phyloP scores from a whole-genome alignment of 2,888 invertebrate species.

The Drosophila anomalata region DNA sequence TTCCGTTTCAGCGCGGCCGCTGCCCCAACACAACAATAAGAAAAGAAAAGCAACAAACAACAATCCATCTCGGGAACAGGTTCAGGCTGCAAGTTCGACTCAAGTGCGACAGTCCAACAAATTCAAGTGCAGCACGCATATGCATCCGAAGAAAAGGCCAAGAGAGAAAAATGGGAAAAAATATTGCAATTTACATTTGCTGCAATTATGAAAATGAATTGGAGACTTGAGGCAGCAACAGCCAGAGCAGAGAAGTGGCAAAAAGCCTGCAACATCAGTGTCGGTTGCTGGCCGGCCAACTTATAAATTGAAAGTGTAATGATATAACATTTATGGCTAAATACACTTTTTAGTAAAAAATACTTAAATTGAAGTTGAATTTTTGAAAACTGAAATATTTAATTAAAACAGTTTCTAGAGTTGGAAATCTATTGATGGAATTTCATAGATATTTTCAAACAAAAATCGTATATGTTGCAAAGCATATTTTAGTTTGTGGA shows the following conservation, averaged over 20 bases:
- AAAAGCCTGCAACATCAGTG: conserved; percentile 22
- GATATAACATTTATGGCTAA: neutral
- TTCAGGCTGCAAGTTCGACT: conserved; percentile 54
- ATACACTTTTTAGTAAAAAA: too few relatives aligned
- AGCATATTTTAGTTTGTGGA: too few relatives aligned
- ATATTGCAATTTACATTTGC: conserved; percentile 80
- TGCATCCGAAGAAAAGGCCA: conserved; percentile 58
- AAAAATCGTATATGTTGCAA: too few relatives aligned
- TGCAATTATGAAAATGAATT: conserved; percentile 80
- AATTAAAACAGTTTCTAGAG: neutral
- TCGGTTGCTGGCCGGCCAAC: conserved; percentile 31
- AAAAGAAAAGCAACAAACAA: conserved; percentile 24
- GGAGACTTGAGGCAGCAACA: conserved; percentile 60
- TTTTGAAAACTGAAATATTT: neutral
- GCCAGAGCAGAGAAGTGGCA: conserved; percentile 22
- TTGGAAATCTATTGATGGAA: too few relatives aligned
- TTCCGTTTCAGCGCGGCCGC: conserved; percentile 73
- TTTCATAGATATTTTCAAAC: too few relatives aligned
- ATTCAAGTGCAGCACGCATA: conserved; percentile 79
- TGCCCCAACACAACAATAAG: conserved; percentile 34
- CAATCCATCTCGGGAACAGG: conserved; percentile 61
- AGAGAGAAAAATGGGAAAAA: conserved; percentile 42
- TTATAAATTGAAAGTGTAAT: conserved; percentile 65
- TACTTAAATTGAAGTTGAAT: too few relatives aligned
- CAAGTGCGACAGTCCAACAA: conserved; percentile 79